phyloP scores from a whole-genome alignment of 2,113 vertebrate species.

The Cryptotis parvus region DNA sequence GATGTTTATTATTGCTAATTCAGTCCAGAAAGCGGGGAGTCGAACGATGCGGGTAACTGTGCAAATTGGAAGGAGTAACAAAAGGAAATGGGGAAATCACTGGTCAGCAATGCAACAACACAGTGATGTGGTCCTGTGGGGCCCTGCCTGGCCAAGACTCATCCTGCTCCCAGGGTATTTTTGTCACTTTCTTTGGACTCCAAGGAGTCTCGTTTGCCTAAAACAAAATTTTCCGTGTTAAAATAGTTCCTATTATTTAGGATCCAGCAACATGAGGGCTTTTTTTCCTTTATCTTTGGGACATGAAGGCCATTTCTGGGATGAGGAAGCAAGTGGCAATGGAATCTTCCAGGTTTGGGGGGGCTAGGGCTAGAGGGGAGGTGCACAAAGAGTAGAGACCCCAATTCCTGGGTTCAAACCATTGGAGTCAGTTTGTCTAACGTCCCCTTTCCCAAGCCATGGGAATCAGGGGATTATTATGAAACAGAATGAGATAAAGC shows the following conservation, averaged over 20 bases:
- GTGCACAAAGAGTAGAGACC: not conserved
- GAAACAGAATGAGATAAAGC: not conserved
- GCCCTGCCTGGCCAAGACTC: not conserved
- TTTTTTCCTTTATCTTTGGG: not conserved
- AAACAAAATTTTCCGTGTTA: no score
- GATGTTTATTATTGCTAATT: constrained; percentile 45
- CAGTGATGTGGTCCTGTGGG: not conserved
- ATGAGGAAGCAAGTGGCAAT: not conserved
- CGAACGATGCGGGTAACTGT: constrained; percentile 43
- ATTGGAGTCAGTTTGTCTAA: no score
- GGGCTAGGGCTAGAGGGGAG: not conserved
- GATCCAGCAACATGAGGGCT: not conserved
- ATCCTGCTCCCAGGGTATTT: not conserved
- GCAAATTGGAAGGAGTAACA: not conserved
- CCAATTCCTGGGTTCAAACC: not conserved
- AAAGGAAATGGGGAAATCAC: not conserved
- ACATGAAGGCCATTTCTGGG: not conserved
- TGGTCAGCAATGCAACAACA: accelerated
- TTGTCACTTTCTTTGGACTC: not conserved
- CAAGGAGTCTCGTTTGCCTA: not conserved
- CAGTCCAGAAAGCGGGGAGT: not conserved
- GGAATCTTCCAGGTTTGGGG: not conserved
- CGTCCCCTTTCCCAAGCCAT: not conserved
- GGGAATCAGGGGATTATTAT: not conserved
- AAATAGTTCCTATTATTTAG: not conserved